Base-by-base conservation (phyloP, 2,888 invertebrate genomes). In the Heliconius erato region DNA sequence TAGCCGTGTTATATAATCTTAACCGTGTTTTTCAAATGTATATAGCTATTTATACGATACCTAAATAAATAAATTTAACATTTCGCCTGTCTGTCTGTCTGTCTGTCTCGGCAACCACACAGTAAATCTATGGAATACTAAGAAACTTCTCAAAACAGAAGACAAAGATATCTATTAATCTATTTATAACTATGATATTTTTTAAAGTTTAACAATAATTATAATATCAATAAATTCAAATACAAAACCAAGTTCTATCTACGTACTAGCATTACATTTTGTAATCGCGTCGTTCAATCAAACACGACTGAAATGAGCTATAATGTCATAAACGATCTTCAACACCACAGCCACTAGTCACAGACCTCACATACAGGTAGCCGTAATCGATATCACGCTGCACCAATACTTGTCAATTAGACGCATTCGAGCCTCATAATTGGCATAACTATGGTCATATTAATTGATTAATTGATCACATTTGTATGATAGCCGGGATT, bases 381-480 rank as follows among this genome's bases (percentile, higher is more conserved):
- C 23, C 32, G 79, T 79, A 83, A 83, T 81, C 81, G 81, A 81
- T 79, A 76, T 71, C 81, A 49, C 54, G n/a, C 74, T 77, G 81
- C 81, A 69, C 81, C 69, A 83, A 81, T 83, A 81, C 81, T 79
- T 81, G 81, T 81, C 83, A 83, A 83, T 81, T 83, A 80, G 80
- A 74, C 65, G 65, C 81, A 74, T 69, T 79, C 76, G 63, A 68
- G 54, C 68, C 67, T 67, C 63, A 59, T 83, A 83, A 83, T 79
- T 80, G 74, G 35, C 80, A 74, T 81, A 74, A 79, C 68, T 81
- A 71, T 35, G 80, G 72, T 74, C 80, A 79, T 74, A 83, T 81
- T 81, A 83, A 81, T 81, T 83, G 81, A 74, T 71, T 81, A 81
- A 79, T 83, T 81, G 74, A 74, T 80, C 72, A 79, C 32, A 67